phyloP scores from a whole-genome alignment of 2,797 vertebrate genomes.

The Pseudochirops corinnae region DNA sequence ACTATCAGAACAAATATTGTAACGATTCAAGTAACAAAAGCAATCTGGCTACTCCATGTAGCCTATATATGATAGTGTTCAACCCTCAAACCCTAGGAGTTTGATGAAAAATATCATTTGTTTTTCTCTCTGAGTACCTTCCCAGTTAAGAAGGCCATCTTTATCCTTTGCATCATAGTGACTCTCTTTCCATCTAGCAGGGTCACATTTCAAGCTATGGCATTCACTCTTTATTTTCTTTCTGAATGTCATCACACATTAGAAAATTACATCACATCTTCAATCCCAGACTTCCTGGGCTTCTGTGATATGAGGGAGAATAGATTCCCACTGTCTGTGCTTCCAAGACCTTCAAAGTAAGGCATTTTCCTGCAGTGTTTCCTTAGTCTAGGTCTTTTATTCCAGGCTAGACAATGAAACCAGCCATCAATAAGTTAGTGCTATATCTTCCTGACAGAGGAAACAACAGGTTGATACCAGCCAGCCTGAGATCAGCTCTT shows the following conservation, averaged over 20 bases:
- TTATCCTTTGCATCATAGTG: neutral
- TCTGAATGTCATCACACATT: neutral
- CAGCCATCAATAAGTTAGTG: conserved; percentile 74
- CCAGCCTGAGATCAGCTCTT: conserved; percentile 81
- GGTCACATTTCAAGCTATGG: neutral
- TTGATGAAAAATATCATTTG: neutral
- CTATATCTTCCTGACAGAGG: conserved; percentile 74
- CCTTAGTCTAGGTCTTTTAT: conserved; percentile 73
- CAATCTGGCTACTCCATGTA: neutral
- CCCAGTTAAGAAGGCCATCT: neutral
- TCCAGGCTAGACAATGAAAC: conserved; percentile 35
- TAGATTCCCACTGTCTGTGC: conserved; percentile 53
- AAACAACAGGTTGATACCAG: conserved; percentile 79
- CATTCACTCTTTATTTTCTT: neutral
- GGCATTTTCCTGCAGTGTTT: conserved; percentile 37
- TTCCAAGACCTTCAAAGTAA: neutral
- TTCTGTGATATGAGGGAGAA: conserved; percentile 44
- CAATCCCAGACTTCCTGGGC: conserved; percentile 21
- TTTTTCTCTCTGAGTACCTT: neutral
- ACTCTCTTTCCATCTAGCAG: neutral
- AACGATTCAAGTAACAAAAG: neutral
- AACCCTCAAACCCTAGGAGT: neutral
- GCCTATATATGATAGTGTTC: neutral
- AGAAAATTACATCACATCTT: neutral
- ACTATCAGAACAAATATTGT: neutral